Base-by-base conservation (phyloP, 2,113 vertebrate genomes). In the Sus scrofa region DNA sequence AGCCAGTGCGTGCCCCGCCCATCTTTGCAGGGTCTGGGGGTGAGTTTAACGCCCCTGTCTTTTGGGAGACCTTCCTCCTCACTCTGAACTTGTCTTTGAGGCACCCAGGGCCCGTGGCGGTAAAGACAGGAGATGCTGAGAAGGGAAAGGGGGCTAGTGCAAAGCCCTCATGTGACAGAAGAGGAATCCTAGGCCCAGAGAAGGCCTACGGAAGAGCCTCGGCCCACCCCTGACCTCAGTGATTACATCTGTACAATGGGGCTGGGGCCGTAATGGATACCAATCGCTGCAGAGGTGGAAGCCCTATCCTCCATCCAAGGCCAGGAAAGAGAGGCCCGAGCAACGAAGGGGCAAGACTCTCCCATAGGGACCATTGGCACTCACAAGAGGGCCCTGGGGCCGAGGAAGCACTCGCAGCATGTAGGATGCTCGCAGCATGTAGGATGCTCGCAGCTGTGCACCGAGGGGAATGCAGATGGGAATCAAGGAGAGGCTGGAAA, bases 361-460 rank as follows among this genome's bases (percentile, higher is more conserved):
- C 71, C 44, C 3, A 0, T 13, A 82, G 62, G 54, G 44, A 11
- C 13, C 1, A 3, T 32, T 2, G 18, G 18, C 5, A 3, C 50
- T 7, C 56, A 0, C 3, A 2, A 34, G 56, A 10, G 37, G 26
- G 37, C 67, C 34, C 62, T 11, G 9, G 32, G 44, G n/a, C 9
- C 1, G 1, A 58, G 15, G 32, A 52, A 1, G 44, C 1, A 1
- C n/a, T 52, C 22, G 11, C 16, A 1, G 39, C 0, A 34, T 20
- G 19, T 18, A 12, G 2, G 58, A 15, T 2, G 7, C 6, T 0
- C 9, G 63, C 18, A n/a, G 67, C 62, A 18, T 44, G 34, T 16
- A 0, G 3, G 52, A 71, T 63, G 63, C 56, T 50, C 7, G 2
- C 0, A 7, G 44, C 1, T 0, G 37, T 3, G 11, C 7, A 0